Conservation (phyloP, 2,888 invertebrate genomes). For the Andrena chrysosceles region DNA sequence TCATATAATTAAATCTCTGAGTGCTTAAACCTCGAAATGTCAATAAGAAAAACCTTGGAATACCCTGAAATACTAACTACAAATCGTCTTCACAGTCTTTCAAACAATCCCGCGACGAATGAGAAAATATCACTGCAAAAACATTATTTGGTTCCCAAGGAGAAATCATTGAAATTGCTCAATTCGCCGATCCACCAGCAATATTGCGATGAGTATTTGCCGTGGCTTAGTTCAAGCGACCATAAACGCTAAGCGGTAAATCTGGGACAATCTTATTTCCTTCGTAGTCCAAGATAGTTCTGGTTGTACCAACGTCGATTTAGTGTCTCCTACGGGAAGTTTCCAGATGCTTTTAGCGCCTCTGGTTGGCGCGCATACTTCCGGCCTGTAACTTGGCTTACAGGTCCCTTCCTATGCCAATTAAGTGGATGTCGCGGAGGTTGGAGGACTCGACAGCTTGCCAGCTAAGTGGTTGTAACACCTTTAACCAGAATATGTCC, state of each 20-base stretch:
- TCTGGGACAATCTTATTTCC: constrained; percentile 46
- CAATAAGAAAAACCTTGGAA: no score
- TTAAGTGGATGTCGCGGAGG: constrained; percentile 79
- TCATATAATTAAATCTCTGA: no score
- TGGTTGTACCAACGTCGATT: constrained; percentile 56
- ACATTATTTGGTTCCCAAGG: no score
- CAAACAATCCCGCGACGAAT: no score
- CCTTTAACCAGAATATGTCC: constrained; percentile 79
- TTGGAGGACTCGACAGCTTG: constrained; percentile 79
- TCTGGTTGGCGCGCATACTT: constrained; percentile 66
- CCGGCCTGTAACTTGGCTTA: constrained; percentile 68
- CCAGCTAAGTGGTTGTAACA: constrained; percentile 82
- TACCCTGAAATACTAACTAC: no score
- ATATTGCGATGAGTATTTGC: neutral
- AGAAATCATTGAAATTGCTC: no score
- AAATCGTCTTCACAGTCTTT: no score
- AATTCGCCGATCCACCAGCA: neutral
- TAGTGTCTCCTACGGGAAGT: constrained; percentile 68
- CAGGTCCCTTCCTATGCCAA: constrained; percentile 77
- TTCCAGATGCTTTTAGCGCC: constrained; percentile 71
- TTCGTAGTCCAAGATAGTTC: constrained; percentile 54
- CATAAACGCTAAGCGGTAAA: constrained; percentile 45
- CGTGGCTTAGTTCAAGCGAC: constrained; percentile 19
- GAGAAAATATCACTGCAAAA: no score
- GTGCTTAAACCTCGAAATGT: no score